These are phyloP conservation scores for Hipparchia semele DNA, from an alignment of 2,888 invertebrate genomes.

Conservation along the genomic window DNA sequence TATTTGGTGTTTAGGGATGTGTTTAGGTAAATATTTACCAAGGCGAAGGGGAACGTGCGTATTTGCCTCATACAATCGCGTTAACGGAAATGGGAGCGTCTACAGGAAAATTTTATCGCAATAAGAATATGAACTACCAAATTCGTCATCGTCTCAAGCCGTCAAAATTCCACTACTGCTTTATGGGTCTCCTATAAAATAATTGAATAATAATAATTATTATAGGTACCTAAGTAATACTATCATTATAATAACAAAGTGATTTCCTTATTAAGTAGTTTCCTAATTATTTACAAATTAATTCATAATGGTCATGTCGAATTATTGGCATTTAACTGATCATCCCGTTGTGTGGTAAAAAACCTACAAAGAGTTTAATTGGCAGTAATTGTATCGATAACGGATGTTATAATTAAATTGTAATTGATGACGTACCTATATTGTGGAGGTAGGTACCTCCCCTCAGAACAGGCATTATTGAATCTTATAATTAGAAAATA, in stretches of 20 bases:
- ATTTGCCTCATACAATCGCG: conserved; percentile 13
- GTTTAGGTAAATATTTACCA: conserved; percentile 20
- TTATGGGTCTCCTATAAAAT: neutral
- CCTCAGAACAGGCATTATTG: neutral
- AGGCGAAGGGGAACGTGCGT: conserved; percentile 5
- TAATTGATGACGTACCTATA: conserved; percentile 42
- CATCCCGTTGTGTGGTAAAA: conserved; percentile 39
- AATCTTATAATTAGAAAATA: neutral
- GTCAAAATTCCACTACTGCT: neutral
- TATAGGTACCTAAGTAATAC: too few relatives aligned
- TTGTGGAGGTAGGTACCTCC: neutral
- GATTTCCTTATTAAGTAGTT: neutral
- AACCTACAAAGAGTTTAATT: conserved; percentile 38
- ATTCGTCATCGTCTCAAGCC: neutral
- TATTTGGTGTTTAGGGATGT: conserved; percentile 7
- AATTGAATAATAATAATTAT: too few relatives aligned
- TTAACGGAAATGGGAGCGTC: neutral
- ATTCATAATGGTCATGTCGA: neutral
- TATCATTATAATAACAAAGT: too few relatives aligned
- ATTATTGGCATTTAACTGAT: conserved; percentile 39
- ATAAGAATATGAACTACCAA: too few relatives aligned
- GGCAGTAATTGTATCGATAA: conserved; percentile 45
- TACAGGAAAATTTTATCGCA: conserved; percentile 1
- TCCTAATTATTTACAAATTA: neutral
- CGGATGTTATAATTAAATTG: conserved; percentile 40